A percentile compares a stretch with the other conserved stretches of the same genome.
These are phyloP conservation scores for Thymelicus lineola DNA, from an alignment of 2,888 invertebrate species.

Conservation along the genomic window DNA sequence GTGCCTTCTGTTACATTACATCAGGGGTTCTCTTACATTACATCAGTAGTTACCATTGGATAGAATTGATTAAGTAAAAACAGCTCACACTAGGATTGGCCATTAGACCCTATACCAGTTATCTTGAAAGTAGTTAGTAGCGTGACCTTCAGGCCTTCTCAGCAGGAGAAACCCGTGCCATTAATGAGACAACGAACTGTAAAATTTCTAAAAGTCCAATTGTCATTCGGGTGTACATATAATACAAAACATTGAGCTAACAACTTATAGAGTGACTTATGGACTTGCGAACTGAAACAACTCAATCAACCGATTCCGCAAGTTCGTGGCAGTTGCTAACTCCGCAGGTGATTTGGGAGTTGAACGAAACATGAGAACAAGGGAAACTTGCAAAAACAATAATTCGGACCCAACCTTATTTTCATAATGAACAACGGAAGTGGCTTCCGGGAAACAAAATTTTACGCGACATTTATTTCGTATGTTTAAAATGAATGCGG, in stretches of 20 bases:
- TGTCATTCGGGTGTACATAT: too few relatives aligned
- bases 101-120: too few relatives aligned
- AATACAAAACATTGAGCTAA: neutral
- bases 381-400: slow-evolving; percentile 18
- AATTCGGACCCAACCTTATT: slow-evolving; percentile 14
- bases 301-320: slow-evolving; percentile 23
- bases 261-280: slow-evolving; percentile 2
- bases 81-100: too few relatives aligned
- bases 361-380: slow-evolving; percentile 12
- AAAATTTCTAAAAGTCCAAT: too few relatives aligned
- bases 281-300: slow-evolving; percentile 18
- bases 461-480: slow-evolving; percentile 1
- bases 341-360: slow-evolving; percentile 20
- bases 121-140: too few relatives aligned
- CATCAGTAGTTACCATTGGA: too few relatives aligned
- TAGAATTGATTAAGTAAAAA: too few relatives aligned
- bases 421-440: slow-evolving; percentile 13
- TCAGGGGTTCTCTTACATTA: too few relatives aligned
- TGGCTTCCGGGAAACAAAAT: neutral
- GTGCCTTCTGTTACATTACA: too few relatives aligned
- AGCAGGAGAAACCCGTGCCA: too few relatives aligned
- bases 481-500: slow-evolving; percentile 9
- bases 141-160: too few relatives aligned
- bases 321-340: slow-evolving; percentile 19
- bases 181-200: too few relatives aligned